Base-by-base conservation (phyloP, 2,797 vertebrate species). In the Sebastes kiyomatsui region DNA sequence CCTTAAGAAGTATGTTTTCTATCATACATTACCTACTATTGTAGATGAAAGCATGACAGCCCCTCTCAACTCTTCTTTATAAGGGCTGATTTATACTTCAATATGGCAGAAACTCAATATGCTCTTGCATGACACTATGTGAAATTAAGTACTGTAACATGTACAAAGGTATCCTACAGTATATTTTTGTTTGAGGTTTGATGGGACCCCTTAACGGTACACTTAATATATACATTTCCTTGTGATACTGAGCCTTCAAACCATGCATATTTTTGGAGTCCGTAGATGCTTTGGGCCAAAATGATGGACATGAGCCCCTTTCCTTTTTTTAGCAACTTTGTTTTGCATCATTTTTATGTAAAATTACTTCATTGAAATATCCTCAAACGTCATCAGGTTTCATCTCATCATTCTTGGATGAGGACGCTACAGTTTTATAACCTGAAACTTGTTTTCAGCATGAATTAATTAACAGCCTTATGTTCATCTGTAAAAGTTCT, bases 1-100 rank as follows among this genome's bases (percentile, higher is more conserved):
- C 93, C 93, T 95, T 93, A 92, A 93, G 80, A 91, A 83, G 70
- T 88, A 80, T 89, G 80, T 91, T 94, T 93, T 92, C 80, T 92
- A 88, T 78, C 70, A 71, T 78, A 67, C 79, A 23, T 81, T 25
- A 84, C 35, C 33, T 66, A 77, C 80, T 82, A 42, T 81, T 86
- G 71, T 82, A 85, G 84, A 83, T 23, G 33, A 78, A 84, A 81
- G 89, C 91, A 93, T 90, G 92, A 60, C 83, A 66, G 85, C 74
- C 87, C 80, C 33, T 66, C 52, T 75, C 66, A 6, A 72, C 77
- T 88, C 75, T 77, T 80, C 67, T 81, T 64, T 71, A 55, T 13
- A 89, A 92, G 83, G 88, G 87, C 87, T 88, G 85, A 52, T 86
- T 87, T 82, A 60, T 80, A 87, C 79, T 85, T 90, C n/a, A 25